Evolutionary conservation across 2,888 invertebrate species (phyloP).

Genomic region (Cheilosia soror): DNA sequence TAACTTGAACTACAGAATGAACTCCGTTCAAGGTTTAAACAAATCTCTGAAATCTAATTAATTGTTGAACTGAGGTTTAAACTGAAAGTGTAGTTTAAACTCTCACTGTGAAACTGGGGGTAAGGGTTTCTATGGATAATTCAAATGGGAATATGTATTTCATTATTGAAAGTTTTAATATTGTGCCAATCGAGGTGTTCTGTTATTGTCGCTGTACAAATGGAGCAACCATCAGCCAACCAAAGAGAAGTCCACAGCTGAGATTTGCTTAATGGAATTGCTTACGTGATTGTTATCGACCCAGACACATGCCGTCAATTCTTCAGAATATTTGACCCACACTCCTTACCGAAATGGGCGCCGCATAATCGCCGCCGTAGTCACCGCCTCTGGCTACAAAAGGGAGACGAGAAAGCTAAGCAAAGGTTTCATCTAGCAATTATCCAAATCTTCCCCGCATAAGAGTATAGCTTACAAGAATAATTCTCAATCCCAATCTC

Average conservation of each 20-base stretch:
- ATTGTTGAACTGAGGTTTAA: too few relatives aligned
- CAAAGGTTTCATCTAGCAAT: conserved; percentile 44
- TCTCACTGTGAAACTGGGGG: too few relatives aligned
- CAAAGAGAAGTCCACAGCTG: not conserved
- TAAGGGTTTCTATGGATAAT: too few relatives aligned
- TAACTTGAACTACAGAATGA: too few relatives aligned
- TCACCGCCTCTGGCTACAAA: conserved; percentile 14
- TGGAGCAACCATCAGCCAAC: too few relatives aligned
- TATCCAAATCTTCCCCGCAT: conserved; percentile 45
- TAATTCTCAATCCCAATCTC: conserved; percentile 65
- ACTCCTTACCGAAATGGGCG: conserved; percentile 15
- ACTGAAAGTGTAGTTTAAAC: too few relatives aligned
- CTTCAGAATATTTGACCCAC: conserved; percentile 44
- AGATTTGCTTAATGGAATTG: conserved; percentile 6
- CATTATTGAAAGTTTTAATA: too few relatives aligned
- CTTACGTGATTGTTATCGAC: conserved; percentile 15
- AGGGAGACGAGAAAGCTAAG: conserved; percentile 28
- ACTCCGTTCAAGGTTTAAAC: too few relatives aligned
- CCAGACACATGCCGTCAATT: conserved; percentile 26
- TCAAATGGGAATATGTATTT: too few relatives aligned
- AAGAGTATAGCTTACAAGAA: conserved; percentile 34
- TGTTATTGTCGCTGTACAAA: too few relatives aligned
- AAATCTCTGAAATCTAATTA: too few relatives aligned
- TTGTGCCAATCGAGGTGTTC: too few relatives aligned
- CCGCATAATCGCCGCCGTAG: not conserved